phyloP scores from a whole-genome alignment of 2,113 vertebrate genomes.

The Sylvia atricapilla region DNA sequence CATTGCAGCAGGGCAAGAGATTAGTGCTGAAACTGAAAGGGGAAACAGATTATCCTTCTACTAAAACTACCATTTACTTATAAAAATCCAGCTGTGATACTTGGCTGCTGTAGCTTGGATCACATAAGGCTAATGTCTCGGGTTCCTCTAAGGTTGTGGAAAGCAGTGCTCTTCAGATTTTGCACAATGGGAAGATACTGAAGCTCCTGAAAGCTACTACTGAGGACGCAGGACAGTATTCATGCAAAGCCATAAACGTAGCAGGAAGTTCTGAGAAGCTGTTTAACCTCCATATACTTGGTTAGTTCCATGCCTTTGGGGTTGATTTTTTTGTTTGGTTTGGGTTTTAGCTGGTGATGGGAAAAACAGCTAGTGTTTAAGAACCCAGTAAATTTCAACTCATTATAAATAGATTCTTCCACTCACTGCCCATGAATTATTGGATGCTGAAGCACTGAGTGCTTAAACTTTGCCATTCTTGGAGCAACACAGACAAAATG shows the following conservation, averaged over 20 bases:
- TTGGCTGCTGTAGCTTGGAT: constrained; percentile 28
- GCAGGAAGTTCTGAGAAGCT: constrained; percentile 88
- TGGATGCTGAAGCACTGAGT: not conserved
- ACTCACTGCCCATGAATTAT: not conserved
- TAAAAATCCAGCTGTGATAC: constrained; percentile 17
- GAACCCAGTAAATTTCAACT: not conserved
- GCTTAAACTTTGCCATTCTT: not conserved
- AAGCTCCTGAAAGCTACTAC: constrained; percentile 77
- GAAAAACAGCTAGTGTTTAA: not conserved
- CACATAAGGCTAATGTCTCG: constrained; percentile 4
- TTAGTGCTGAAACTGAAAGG: not conserved
- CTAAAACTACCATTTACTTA: constrained; percentile 19
- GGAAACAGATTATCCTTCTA: constrained; percentile 11
- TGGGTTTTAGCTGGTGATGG: not conserved
- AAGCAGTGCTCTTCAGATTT: constrained; percentile 78
- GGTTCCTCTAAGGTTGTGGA: constrained; percentile 78
- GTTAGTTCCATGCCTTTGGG: constrained; percentile 68
- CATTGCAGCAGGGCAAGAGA: not conserved
- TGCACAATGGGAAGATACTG: constrained; percentile 83
- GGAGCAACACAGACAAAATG: not conserved
- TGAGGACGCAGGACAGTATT: constrained; percentile 84
- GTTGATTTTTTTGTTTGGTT: not conserved
- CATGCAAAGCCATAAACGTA: constrained; percentile 89
- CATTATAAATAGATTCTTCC: not conserved
- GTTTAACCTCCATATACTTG: constrained; percentile 84